Conservation (phyloP, 2,797 vertebrate species). For the Sciurus carolinensis region DNA sequence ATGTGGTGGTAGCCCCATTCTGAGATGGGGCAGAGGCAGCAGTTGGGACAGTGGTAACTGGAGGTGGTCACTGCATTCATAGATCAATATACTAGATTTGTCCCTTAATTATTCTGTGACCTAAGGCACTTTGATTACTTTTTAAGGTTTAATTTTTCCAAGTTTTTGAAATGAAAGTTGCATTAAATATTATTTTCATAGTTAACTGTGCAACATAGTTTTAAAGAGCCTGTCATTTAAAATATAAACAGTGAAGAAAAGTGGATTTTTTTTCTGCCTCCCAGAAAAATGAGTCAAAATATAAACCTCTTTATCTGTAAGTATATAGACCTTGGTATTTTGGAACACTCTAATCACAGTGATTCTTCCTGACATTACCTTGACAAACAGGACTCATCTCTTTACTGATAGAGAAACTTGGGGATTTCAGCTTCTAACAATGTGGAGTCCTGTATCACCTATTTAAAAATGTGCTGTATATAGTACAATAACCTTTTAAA, state of each 20-base stretch:
- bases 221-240: not conserved
- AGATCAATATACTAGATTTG: not conserved
- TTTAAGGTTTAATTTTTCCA: not conserved
- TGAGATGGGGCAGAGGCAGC: no score
- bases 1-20: no score
- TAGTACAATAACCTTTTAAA: constrained; percentile 26
- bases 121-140: not conserved
- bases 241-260: not conserved
- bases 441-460: not conserved
- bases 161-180: constrained; percentile 14
- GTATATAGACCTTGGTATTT: not conserved
- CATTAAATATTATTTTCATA: constrained; percentile 19
- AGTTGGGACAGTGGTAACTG: no score
- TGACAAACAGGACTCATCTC: not conserved
- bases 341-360: not conserved
- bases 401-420: constrained; percentile 31
- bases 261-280: constrained; percentile 33
- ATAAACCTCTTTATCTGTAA: not conserved
- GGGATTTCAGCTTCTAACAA: constrained; percentile 1
- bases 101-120: not conserved
- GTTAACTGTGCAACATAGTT: not conserved
- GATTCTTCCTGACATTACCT: constrained; percentile 8
- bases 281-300: constrained; percentile 11
- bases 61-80: no score
- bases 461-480: not conserved